Evolutionary conservation across 1,140 invertebrate species (phyloP).

Genomic region (Saccostrea echinata): DNA sequence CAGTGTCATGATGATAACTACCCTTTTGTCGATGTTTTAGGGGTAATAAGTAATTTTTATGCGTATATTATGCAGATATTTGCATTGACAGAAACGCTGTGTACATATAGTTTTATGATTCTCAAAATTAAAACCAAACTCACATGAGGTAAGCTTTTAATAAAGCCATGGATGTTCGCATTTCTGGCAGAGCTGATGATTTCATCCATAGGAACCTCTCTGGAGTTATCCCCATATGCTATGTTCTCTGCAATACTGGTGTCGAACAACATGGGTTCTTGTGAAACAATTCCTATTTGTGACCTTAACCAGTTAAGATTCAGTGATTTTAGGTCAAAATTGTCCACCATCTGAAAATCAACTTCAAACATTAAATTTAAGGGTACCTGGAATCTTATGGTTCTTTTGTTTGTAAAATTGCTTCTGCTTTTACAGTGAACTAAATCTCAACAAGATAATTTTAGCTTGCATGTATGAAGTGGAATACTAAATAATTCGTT

Average conservation of each 20-base stretch:
- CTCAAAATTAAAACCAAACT: conserved; percentile 31
- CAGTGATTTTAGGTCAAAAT: conserved; percentile 59
- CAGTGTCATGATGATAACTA: no score
- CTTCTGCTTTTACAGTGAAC: no score
- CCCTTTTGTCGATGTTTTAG: no score
- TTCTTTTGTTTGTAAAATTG: no score
- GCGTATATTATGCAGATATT: no score
- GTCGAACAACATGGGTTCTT: conserved; percentile 93
- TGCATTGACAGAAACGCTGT: no score
- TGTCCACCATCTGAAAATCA: conserved; percentile 63
- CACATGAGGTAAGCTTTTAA: conserved; percentile 88
- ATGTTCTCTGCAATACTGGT: conserved; percentile 92
- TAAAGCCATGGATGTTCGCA: conserved; percentile 93
- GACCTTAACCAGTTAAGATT: conserved; percentile 81
- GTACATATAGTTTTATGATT: no score
- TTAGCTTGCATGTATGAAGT: no score
- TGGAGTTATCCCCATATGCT: conserved; percentile 89
- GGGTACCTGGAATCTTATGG: neutral
- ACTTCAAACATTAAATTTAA: neutral
- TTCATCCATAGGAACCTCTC: conserved; percentile 86
- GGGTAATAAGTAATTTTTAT: no score
- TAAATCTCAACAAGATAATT: no score
- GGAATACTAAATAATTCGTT: no score
- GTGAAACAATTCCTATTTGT: conserved; percentile 87
- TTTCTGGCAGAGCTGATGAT: conserved; percentile 89